These are phyloP conservation scores for Byasa hedistus DNA, from an alignment of 2,888 invertebrate genomes.

Conservation along the genomic window DNA sequence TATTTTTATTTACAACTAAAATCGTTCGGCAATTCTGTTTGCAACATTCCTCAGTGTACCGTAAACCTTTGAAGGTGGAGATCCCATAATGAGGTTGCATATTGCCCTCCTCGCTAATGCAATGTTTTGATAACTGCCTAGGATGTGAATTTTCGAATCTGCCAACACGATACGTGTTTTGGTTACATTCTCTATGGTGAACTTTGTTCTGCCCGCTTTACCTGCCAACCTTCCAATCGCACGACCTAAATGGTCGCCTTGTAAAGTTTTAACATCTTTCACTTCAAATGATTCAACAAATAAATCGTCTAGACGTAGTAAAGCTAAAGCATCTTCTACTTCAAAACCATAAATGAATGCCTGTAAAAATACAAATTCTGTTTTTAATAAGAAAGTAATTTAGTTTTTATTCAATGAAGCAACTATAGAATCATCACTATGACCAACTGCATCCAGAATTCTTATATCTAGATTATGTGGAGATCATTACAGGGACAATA, in stretches of 20 bases:
- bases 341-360: constrained; percentile 98
- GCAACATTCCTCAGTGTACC: constrained; percentile 95
- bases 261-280: constrained; percentile 96
- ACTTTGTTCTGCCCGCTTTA: constrained; percentile 97
- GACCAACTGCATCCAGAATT: too few species aligned
- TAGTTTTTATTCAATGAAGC: too few species aligned
- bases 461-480: too few species aligned
- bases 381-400: too few species aligned
- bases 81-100: constrained; percentile 97
- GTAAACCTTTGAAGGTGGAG: constrained; percentile 98
- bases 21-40: constrained; percentile 89
- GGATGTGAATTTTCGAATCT: constrained; percentile 96
- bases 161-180: constrained; percentile 98
- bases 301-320: constrained; percentile 96
- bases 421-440: too few species aligned
- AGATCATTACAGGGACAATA: too few species aligned
- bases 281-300: constrained; percentile 98
- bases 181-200: constrained; percentile 99
- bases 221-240: constrained; percentile 99
- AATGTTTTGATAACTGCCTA: constrained; percentile 98
- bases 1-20: constrained; percentile 68
- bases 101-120: constrained; percentile 95
- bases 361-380: constrained; percentile 46
- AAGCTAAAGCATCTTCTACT: constrained; percentile 96
- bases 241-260: constrained; percentile 96